These are phyloP conservation scores for Drosophila kurseongensis DNA, from an alignment of 1,140 invertebrate species.

Conservation along the genomic window DNA sequence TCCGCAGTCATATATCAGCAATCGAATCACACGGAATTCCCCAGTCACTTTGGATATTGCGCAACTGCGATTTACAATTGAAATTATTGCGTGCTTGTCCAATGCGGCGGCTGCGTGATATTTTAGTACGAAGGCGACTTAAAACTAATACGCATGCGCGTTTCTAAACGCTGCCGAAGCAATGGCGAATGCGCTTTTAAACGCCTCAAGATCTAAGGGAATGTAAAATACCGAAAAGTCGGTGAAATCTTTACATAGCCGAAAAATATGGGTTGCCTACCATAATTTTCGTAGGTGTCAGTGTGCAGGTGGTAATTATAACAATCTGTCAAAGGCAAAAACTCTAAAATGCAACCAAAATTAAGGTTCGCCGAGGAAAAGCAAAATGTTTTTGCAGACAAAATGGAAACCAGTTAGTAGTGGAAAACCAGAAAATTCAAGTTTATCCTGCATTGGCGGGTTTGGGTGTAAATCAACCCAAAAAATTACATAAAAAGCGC, in stretches of 20 bases:
- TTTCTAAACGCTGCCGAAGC: slow-evolving; percentile 7
- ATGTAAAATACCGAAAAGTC: slow-evolving; percentile 10
- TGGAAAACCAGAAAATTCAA: slow-evolving; percentile 71
- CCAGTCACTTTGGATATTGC: slow-evolving; percentile 37
- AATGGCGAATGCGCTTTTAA: slow-evolving; percentile 28
- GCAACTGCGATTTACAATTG: slow-evolving; percentile 54
- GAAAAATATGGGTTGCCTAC: slow-evolving; percentile 9
- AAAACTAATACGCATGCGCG: slow-evolving; percentile 14
- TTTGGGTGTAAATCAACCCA: slow-evolving; percentile 38
- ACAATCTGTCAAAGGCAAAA: slow-evolving; percentile 32
- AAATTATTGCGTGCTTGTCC: slow-evolving; percentile 51
- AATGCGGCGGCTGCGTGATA: slow-evolving; percentile 43
- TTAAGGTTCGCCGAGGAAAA: slow-evolving; percentile 30
- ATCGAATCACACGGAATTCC: slow-evolving; percentile 26
- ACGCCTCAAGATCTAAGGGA: slow-evolving; percentile 20
- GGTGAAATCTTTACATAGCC: slow-evolving; percentile 12
- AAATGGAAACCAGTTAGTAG: slow-evolving; percentile 57
- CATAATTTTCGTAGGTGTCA: slow-evolving; percentile 28
- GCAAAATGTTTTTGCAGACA: slow-evolving; percentile 31
- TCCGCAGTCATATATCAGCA: slow-evolving; percentile 31
- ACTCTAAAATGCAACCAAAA: slow-evolving; percentile 11
- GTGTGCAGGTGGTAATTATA: slow-evolving; percentile 35
- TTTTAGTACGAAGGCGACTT: slow-evolving; percentile 31
- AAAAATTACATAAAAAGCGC: slow-evolving; percentile 55
- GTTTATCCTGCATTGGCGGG: slow-evolving; percentile 59